Evolutionary conservation across 2,797 vertebrate species (phyloP).

Genomic region (Halcyon badia): DNA sequence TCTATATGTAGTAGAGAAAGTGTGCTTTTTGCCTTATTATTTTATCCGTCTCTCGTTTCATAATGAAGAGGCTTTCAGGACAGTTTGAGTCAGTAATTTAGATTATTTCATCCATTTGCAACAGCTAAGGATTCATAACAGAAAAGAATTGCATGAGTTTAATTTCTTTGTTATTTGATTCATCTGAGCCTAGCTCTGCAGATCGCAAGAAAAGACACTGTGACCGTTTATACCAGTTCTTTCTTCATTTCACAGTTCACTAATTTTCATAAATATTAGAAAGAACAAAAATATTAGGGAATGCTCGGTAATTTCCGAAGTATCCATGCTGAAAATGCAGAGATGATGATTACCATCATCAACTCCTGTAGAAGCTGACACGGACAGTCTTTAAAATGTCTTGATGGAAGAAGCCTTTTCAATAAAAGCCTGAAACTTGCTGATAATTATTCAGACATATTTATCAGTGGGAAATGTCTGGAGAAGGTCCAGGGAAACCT

Average conservation of each 20-base stretch:
- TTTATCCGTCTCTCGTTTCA: background rate
- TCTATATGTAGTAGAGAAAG: background rate
- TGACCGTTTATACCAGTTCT: background rate
- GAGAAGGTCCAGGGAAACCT: background rate
- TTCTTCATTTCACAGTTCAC: conserved; percentile 20
- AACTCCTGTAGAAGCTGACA: background rate
- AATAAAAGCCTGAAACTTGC: background rate
- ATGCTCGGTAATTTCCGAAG: background rate
- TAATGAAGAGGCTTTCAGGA: conserved; percentile 6
- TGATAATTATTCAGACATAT: background rate
- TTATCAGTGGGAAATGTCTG: background rate
- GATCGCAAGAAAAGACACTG: background rate
- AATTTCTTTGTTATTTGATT: background rate
- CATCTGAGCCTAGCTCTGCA: background rate
- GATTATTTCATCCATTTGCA: background rate
- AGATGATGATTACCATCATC: background rate
- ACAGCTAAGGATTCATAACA: background rate
- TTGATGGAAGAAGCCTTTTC: background rate
- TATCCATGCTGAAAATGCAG: conserved; percentile 6
- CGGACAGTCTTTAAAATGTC: background rate
- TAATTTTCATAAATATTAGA: conserved; percentile 30
- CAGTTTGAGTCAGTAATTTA: background rate
- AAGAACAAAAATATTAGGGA: conserved; percentile 24
- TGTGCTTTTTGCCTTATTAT: background rate
- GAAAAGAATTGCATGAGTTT: background rate